Base-by-base conservation (phyloP, 2,888 invertebrate genomes). In the Ennomos quercinarius region DNA sequence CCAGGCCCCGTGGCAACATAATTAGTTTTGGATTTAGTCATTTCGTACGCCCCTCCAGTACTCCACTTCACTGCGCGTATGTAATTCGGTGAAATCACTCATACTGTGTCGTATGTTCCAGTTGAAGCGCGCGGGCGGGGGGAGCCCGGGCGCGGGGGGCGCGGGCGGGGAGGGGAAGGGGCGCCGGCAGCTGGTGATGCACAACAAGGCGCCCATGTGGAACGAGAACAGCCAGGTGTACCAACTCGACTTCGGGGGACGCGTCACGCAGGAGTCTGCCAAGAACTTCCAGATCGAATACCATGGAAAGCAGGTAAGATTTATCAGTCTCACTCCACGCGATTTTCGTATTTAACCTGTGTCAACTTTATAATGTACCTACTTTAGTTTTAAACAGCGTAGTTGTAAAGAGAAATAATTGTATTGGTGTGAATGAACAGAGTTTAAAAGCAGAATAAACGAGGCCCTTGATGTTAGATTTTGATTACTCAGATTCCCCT, bases 211-310 rank as follows among this genome's bases (percentile, higher is more conserved):
- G 58, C 98, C 98, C 10, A 96, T 98, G 95, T 99, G 99, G 99
- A 99, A 99, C 87, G 99, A 99, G 89, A 97, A 97, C 88, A 98
- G 98, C 82, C 99, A 99, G 89, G 99, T 99, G 10, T 99, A 99
- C 91, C 99, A 99, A 83, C 93, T 99, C 44, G 99, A 99, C 92
- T 99, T 99, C 91, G 99, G 99, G 5, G 99, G 99, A 10, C 94
- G 99, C 68, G 99, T 99, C 61, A 99, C 99, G 4, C 99, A 99
- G 89, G 99, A 99, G 87, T 99, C 99, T 43, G 99, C 99, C 11
- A 99, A 99, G 91, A 99, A 99, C 93, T 99, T 99, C 87, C 99
- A 99, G 93, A 99, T 99, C 58, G 99, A 99, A 88, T 98, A 98
- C 84, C 95, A 97, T 72, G 98, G 98, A 66, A 98, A 98, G 91